Evolutionary conservation across 2,113 vertebrate species (phyloP).

Genomic region (Bubalus kerabau): DNA sequence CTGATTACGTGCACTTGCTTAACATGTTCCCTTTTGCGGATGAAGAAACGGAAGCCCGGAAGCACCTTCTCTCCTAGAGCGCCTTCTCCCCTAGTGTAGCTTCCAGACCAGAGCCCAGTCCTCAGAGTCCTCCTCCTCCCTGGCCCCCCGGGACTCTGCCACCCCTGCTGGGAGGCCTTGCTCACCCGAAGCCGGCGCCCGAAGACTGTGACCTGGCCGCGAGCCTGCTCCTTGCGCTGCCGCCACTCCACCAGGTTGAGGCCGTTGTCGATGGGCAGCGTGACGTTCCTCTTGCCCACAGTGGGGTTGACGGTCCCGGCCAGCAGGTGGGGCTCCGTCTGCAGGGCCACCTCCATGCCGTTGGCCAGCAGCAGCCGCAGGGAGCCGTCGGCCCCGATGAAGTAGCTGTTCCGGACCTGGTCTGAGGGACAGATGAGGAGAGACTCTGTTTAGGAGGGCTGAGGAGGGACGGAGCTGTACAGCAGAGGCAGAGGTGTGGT

Average conservation of each 20-base stretch:
- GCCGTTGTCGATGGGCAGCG: slow-evolving; percentile 95
- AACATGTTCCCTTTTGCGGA: background rate
- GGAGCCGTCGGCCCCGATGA: slow-evolving; percentile 94
- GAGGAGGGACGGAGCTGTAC: fast-evolving
- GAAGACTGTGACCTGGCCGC: slow-evolving; percentile 96
- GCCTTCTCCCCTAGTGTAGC: background rate
- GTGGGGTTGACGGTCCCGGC: slow-evolving; percentile 97
- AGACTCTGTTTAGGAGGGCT: background rate
- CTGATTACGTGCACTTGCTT: fast-evolving
- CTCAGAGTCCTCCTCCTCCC: background rate
- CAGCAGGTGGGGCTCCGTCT: slow-evolving; percentile 96
- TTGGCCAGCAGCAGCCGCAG: slow-evolving; percentile 94
- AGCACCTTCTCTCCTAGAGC: background rate
- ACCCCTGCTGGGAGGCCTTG: background rate
- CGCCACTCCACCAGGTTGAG: slow-evolving; percentile 98
- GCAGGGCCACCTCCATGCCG: slow-evolving; percentile 96
- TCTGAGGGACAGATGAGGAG: slow-evolving; percentile 77
- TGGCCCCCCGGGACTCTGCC: fast-evolving
- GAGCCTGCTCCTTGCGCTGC: slow-evolving; percentile 95
- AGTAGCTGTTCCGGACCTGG: slow-evolving; percentile 98
- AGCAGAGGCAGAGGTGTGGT: background rate
- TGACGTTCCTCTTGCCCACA: slow-evolving; percentile 96
- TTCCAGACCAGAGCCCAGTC: background rate
- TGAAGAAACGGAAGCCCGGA: background rate
- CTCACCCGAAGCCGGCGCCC: slow-evolving; percentile 96